phyloP scores from a whole-genome alignment of 2,888 invertebrate species.

The Marasmarcha lunaedactyla region DNA sequence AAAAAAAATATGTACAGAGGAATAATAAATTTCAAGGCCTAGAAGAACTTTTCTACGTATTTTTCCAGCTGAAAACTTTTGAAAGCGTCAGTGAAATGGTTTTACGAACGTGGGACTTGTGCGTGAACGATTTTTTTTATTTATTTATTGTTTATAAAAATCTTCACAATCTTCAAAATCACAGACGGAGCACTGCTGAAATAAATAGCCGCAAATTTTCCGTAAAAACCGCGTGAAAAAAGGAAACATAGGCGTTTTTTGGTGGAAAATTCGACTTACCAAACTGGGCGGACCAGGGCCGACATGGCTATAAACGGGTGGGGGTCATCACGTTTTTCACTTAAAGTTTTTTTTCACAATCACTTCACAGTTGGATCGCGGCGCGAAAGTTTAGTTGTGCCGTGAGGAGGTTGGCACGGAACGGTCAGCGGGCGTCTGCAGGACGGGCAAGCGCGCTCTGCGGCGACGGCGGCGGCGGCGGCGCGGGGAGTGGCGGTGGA shows the following conservation, averaged over 20 bases:
- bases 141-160: conserved; percentile 12
- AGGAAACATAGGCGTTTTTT: conserved; percentile 30
- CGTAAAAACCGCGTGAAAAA: conserved; percentile 20
- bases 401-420: conserved; percentile 29
- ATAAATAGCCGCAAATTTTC: conserved; percentile 36
- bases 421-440: conserved; percentile 63
- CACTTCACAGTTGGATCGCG: conserved; percentile 48
- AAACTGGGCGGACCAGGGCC: conserved; percentile 66
- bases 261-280: conserved; percentile 48
- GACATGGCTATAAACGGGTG: conserved; percentile 67
- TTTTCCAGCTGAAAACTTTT: conserved; percentile 19
- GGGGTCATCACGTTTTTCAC: conserved; percentile 50
- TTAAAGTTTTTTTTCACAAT: conserved; percentile 29
- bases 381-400: conserved; percentile 54
- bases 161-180: conserved; percentile 49
- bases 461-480: conserved; percentile 25
- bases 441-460: conserved; percentile 32
- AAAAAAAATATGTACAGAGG: no score
- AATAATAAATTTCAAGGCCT: no score
- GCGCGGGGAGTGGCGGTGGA: conserved; percentile 18
- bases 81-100: conserved; percentile 71
- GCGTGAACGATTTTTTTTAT: conserved; percentile 42
- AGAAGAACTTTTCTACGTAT: no score
- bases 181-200: conserved; percentile 50
- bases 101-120: conserved; percentile 69